Evolutionary conservation across 2,888 invertebrate species (phyloP).

Genomic region (Rhingia rostrata): DNA sequence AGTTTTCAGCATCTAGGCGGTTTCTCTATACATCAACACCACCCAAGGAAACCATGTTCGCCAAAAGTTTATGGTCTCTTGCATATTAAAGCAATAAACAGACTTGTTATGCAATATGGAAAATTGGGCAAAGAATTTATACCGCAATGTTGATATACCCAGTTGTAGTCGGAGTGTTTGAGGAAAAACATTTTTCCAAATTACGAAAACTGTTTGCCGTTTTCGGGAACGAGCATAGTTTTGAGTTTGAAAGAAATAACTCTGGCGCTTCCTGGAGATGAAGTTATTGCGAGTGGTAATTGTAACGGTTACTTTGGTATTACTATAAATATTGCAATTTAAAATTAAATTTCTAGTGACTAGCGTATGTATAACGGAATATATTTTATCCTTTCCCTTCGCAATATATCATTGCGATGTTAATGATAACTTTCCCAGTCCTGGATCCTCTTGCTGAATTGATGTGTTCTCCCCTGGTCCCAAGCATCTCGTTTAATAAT

Average conservation of each 20-base stretch:
- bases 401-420: background rate
- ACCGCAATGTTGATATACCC: constrained; percentile 65
- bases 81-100: constrained; percentile 74
- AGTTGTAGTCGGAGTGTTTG: constrained; percentile 40
- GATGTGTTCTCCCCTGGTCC: background rate
- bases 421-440: background rate
- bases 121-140: constrained; percentile 65
- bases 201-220: constrained; percentile 9
- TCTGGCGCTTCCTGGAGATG: too few species aligned
- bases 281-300: too few species aligned
- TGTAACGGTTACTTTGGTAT: too few species aligned
- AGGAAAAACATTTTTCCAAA: background rate
- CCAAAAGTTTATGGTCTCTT: constrained; percentile 66
- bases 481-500: constrained; percentile 15
- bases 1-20: background rate
- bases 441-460: background rate
- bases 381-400: too few species aligned
- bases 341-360: too few species aligned
- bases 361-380: too few species aligned
- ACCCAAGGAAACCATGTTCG: constrained; percentile 45
- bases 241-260: background rate
- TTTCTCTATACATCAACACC: background rate
- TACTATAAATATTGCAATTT: too few species aligned
- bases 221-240: constrained; percentile 1
- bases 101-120: constrained; percentile 67